Evolutionary conservation across 2,888 invertebrate genomes (phyloP).

Genomic region (Coenonympha glycerion): DNA sequence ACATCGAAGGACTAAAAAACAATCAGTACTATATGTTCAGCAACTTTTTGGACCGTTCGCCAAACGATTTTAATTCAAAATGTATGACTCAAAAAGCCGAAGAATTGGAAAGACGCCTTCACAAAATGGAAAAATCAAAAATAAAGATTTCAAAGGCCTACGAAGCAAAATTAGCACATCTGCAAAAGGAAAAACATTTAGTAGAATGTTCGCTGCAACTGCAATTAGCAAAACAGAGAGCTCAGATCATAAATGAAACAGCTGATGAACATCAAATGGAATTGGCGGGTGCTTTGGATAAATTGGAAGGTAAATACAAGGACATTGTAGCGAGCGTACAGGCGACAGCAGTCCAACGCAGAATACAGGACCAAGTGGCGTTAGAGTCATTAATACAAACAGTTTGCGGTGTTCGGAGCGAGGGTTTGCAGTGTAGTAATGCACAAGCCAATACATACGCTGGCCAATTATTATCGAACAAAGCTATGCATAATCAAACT

Average conservation of each 20-base stretch:
- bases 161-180: slow-evolving; percentile 50
- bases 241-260: slow-evolving; percentile 53
- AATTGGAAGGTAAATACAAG: slow-evolving; percentile 62
- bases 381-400: slow-evolving; percentile 58
- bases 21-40: slow-evolving; percentile 42
- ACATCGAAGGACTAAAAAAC: slow-evolving; percentile 48
- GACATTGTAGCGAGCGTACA: slow-evolving; percentile 64
- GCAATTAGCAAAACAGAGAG: slow-evolving; percentile 55
- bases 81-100: slow-evolving; percentile 16
- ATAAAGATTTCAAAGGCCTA: slow-evolving; percentile 45
- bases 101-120: slow-evolving; percentile 56
- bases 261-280: slow-evolving; percentile 55
- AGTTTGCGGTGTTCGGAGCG: slow-evolving; percentile 43
- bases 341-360: slow-evolving; percentile 60
- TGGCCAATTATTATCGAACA: slow-evolving; percentile 38
- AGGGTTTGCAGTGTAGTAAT: slow-evolving; percentile 26
- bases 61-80: slow-evolving; percentile 31
- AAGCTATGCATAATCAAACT: slow-evolving; percentile 41
- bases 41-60: slow-evolving; percentile 42
- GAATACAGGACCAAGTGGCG: slow-evolving; percentile 60
- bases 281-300: slow-evolving; percentile 47
- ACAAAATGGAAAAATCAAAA: slow-evolving; percentile 54
- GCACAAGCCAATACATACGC: slow-evolving; percentile 28
- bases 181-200: slow-evolving; percentile 59
- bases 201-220: slow-evolving; percentile 58